Percentiles rank a stretch among this genome's conserved stretches.
phyloP scores from a whole-genome alignment of 1,140 invertebrate species.

The Cecropterus lyciades region DNA sequence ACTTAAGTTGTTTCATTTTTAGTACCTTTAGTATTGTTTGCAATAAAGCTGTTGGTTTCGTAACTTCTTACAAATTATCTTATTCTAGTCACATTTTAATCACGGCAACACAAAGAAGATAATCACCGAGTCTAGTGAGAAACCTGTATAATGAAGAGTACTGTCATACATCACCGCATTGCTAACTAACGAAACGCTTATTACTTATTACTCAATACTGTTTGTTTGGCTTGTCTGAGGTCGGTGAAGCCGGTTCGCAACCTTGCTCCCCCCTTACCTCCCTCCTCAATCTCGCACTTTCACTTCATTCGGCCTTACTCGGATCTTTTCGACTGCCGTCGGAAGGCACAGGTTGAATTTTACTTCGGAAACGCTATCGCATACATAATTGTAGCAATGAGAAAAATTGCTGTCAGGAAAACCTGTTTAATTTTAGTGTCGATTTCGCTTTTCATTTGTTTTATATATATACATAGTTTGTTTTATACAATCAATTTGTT shows the following conservation, averaged over 20 bases:
- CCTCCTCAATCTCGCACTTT: slow-evolving; percentile 60
- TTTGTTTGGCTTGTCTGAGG: slow-evolving; percentile 66
- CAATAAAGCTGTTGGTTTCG: neutral
- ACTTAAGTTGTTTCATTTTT: too few species aligned
- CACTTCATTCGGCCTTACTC: slow-evolving; percentile 61
- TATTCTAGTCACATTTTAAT: slow-evolving; percentile 8
- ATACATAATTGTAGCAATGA: slow-evolving; percentile 5
- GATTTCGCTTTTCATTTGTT: too few species aligned
- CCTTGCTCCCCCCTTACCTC: slow-evolving; percentile 55
- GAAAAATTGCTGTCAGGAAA: neutral
- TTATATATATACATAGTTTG: too few species aligned
- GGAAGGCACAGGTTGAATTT: slow-evolving; percentile 34
- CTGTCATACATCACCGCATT: slow-evolving; percentile 29
- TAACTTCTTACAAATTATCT: neutral
- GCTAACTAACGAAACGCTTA: slow-evolving; percentile 64
- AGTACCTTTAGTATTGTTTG: neutral
- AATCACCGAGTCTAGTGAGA: slow-evolving; percentile 13
- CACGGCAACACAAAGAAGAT: slow-evolving; percentile 6
- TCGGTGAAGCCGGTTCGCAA: slow-evolving; percentile 67
- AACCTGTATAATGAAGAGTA: slow-evolving; percentile 15
- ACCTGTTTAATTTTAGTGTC: neutral
- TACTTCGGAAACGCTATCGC: slow-evolving; percentile 18
- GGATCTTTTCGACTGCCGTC: slow-evolving; percentile 49
- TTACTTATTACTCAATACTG: slow-evolving; percentile 70
- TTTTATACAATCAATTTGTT: too few species aligned